phyloP scores from a whole-genome alignment of 2,797 vertebrate species.

The Myripristis jacobus region DNA sequence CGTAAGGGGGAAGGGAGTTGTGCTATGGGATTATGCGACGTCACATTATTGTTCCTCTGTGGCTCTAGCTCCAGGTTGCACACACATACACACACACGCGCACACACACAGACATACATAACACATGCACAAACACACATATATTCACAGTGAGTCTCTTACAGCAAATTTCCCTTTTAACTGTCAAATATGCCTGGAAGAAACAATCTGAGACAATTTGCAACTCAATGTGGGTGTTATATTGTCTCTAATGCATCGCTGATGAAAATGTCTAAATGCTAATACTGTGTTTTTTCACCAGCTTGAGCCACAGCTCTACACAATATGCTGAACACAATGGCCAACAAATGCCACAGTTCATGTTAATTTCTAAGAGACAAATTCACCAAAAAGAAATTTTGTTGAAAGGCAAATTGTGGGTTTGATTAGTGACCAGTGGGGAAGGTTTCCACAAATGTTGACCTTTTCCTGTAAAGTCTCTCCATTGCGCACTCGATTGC shows the following conservation, averaged over 20 bases:
- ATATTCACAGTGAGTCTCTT: not conserved
- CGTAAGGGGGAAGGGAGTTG: constrained; percentile 1
- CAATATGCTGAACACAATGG: constrained; percentile 41
- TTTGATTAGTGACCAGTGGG: constrained; percentile 9
- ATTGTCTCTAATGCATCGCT: constrained; percentile 39
- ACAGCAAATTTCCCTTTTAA: too few relatives aligned
- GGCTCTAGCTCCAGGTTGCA: not conserved
- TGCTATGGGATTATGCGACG: constrained; percentile 7
- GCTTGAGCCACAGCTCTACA: not conserved
- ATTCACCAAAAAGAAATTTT: not conserved
- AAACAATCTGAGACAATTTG: too few relatives aligned
- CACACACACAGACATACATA: not conserved
- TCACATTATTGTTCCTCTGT: constrained; percentile 9
- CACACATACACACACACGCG: too few relatives aligned
- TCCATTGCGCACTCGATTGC: not conserved
- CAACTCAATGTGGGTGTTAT: not conserved
- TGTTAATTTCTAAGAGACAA: not conserved
- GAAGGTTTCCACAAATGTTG: constrained; percentile 6
- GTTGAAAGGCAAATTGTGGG: not conserved
- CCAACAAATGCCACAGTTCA: too few relatives aligned
- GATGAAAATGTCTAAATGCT: constrained; percentile 24
- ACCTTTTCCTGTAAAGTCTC: constrained; percentile 20
- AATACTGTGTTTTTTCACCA: constrained; percentile 4
- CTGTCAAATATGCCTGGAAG: too few relatives aligned
- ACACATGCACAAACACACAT: not conserved